These are phyloP conservation scores for Caloenas nicobarica DNA, from an alignment of 2,113 vertebrate genomes.

Conservation along the genomic window DNA sequence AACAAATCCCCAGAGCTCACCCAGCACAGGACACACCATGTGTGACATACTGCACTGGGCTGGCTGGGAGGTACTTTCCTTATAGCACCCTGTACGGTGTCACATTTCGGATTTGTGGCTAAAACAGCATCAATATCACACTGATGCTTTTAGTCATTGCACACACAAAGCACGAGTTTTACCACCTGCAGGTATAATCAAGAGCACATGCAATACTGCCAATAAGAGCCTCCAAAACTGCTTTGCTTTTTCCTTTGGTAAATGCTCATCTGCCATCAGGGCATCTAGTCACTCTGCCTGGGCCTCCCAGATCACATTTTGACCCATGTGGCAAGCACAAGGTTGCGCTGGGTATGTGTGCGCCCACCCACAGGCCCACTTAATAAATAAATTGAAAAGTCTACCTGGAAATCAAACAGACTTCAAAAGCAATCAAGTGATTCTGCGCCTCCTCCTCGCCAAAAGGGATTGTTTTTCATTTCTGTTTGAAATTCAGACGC, in stretches of 20 bases:
- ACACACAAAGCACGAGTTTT: not conserved
- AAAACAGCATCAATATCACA: not conserved
- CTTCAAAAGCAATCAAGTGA: not conserved
- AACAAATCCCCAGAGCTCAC: not conserved
- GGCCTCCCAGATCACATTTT: not conserved
- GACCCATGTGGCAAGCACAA: not conserved
- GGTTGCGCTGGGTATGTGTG: not conserved
- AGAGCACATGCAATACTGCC: not conserved
- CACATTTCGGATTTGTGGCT: not conserved
- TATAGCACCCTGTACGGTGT: too few species aligned
- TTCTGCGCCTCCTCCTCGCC: not conserved
- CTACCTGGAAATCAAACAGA: not conserved
- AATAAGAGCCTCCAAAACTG: not conserved
- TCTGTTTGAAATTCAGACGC: not conserved
- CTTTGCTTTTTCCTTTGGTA: not conserved
- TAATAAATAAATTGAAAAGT: not conserved
- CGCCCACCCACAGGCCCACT: not conserved
- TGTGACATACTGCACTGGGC: not conserved
- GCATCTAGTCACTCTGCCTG: not conserved
- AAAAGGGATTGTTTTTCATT: not conserved
- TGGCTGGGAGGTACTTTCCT: not conserved
- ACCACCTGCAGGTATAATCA: not conserved
- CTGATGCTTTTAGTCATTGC: not conserved
- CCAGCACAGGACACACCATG: too few species aligned
- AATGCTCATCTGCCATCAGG: not conserved